phyloP scores from a whole-genome alignment of 2,113 vertebrate species.

The Oreochromis spilurus region DNA sequence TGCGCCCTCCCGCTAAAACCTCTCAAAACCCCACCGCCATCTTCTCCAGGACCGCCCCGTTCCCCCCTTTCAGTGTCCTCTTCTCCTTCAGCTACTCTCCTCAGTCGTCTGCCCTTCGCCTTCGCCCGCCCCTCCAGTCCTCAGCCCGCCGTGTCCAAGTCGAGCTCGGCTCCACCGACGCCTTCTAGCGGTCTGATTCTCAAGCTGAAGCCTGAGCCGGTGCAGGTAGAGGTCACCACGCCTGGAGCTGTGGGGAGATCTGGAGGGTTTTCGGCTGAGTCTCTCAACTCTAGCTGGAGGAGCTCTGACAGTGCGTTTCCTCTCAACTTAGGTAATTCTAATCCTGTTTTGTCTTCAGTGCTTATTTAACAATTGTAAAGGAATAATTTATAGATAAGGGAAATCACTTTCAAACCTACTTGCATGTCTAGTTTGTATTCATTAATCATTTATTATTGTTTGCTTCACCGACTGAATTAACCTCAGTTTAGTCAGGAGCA shows the following conservation, averaged over 20 bases:
- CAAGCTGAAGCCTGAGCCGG: constrained; percentile 74
- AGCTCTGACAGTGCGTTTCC: constrained; percentile 60
- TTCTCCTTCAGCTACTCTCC: constrained; percentile 48
- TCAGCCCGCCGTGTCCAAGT: constrained; percentile 55
- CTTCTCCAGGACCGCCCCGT: constrained; percentile 62
- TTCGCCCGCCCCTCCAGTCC: constrained; percentile 60
- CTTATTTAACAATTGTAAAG: neutral
- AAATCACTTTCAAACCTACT: neutral
- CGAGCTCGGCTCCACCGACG: constrained; percentile 16
- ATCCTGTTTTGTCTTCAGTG: neutral
- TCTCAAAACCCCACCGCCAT: constrained; percentile 62
- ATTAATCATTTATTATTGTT: neutral
- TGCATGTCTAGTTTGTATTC: neutral
- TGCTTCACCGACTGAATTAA: neutral
- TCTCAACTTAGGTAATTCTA: constrained; percentile 67
- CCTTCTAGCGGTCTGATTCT: constrained; percentile 42
- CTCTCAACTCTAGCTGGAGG: constrained; percentile 56
- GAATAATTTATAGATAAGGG: neutral
- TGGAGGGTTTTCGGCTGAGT: constrained; percentile 36
- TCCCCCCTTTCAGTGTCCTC: constrained; percentile 58
- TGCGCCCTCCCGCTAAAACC: constrained; percentile 68
- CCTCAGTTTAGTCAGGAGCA: neutral
- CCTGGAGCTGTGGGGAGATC: constrained; percentile 20
- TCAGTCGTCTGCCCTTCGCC: constrained; percentile 64
- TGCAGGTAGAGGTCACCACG: constrained; percentile 70